Conservation (phyloP, 2,797 vertebrate genomes). For the Clarias pachynema region DNA sequence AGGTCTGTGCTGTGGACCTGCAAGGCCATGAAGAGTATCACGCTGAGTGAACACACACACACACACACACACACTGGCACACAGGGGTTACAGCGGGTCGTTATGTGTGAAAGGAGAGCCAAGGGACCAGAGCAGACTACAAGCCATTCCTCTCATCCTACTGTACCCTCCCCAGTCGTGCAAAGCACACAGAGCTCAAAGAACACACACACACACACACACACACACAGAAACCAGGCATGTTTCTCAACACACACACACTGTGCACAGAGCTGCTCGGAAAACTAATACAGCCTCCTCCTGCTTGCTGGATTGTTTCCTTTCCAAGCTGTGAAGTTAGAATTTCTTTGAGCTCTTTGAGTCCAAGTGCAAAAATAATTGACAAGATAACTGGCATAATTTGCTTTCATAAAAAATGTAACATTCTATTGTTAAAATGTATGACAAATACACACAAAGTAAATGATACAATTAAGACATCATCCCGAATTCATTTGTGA, state of each 20-base stretch:
- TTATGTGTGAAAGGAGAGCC: not conserved
- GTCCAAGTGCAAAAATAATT: too few relatives aligned
- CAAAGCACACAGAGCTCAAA: not conserved
- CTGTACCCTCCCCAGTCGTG: not conserved
- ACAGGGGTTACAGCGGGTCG: not conserved
- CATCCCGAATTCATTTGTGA: not conserved
- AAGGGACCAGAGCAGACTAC: conserved; percentile 6
- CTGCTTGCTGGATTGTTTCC: not conserved
- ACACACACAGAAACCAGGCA: not conserved
- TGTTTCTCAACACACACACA: not conserved
- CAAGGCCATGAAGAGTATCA: not conserved
- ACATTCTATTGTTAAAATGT: not conserved
- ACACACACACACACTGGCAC: not conserved
- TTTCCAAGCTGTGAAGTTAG: not conserved
- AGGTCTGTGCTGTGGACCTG: not conserved
- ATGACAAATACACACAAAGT: not conserved
- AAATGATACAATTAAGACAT: too few relatives aligned
- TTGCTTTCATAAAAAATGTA: not conserved
- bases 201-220: not conserved
- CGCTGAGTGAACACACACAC: not conserved
- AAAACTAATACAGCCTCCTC: not conserved
- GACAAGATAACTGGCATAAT: not conserved
- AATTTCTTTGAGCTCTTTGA: not conserved
- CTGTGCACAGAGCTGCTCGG: not conserved
- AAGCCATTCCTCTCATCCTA: not conserved